phyloP scores from a whole-genome alignment of 2,888 invertebrate species.

The Schrankia costaestrigalis region DNA sequence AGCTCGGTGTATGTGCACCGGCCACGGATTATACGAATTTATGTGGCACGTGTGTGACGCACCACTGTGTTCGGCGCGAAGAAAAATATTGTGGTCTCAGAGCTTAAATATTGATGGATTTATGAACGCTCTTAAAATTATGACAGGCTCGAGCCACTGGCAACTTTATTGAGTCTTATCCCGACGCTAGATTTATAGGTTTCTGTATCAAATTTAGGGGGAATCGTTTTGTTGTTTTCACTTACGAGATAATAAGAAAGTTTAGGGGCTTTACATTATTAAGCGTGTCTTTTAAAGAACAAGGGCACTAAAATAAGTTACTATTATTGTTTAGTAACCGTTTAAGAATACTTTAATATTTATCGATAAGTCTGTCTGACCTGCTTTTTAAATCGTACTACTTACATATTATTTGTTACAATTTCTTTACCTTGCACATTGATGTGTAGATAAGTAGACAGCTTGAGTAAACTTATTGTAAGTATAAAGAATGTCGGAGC shows the following conservation, averaged over 20 bases:
- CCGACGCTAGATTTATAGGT: conserved; percentile 64
- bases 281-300: no score
- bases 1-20: conserved; percentile 56
- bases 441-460: no score
- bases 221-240: conserved; percentile 55
- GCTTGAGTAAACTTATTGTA: conserved; percentile 38
- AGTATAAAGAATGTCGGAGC: conserved; percentile 33
- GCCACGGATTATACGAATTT: conserved; percentile 72
- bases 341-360: no score
- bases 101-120: conserved; percentile 79
- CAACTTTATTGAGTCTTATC: conserved; percentile 73
- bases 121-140: conserved; percentile 76
- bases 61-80: conserved; percentile 54
- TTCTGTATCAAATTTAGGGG: conserved; percentile 55
- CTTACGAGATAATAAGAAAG: conserved; percentile 32
- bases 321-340: no score
- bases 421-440: no score
- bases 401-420: no score
- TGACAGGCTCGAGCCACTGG: conserved; percentile 63
- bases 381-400: no score
- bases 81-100: conserved; percentile 72
- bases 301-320: no score
- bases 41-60: conserved; percentile 72
- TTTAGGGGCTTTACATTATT: no score
- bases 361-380: no score